A percentile compares a stretch with the other conserved stretches of the same genome.
Conservation (phyloP, 2,888 invertebrate species). For the Papilio gigon region DNA sequence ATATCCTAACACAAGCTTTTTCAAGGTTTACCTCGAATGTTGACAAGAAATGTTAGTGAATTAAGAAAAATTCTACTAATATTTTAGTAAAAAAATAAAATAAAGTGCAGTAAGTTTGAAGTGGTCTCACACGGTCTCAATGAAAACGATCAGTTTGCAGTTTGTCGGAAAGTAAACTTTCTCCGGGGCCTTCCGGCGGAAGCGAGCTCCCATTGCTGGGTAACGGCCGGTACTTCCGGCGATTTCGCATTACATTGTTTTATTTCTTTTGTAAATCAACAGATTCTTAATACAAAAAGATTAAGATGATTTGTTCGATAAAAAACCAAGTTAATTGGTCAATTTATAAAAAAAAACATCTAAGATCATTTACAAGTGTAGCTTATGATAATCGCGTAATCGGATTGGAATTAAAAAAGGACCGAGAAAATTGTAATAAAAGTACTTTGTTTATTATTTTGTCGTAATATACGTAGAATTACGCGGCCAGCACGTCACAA, state of each 20-base stretch:
- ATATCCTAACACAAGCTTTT: too few species aligned
- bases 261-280: constrained; percentile 39
- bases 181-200: constrained; percentile 68
- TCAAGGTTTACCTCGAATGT: too few species aligned
- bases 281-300: background rate
- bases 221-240: constrained; percentile 65
- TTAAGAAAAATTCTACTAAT: too few species aligned
- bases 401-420: background rate
- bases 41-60: too few species aligned
- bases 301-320: background rate
- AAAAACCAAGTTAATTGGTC: too few species aligned
- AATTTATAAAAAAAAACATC: too few species aligned
- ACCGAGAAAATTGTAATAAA: background rate
- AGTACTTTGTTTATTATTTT: constrained; percentile 5
- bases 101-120: constrained; percentile 8
- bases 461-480: constrained; percentile 7
- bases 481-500: constrained; percentile 3
- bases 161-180: constrained; percentile 71
- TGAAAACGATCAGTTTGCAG: constrained; percentile 17
- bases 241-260: constrained; percentile 62
- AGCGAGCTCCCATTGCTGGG: constrained; percentile 68
- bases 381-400: too few species aligned
- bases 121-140: constrained; percentile 9
- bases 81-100: too few species aligned
- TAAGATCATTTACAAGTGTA: too few species aligned